Percentiles rank a stretch among this genome's conserved stretches.
phyloP scores from a whole-genome alignment of 2,113 vertebrate genomes.

The Amphiprion ocellaris region DNA sequence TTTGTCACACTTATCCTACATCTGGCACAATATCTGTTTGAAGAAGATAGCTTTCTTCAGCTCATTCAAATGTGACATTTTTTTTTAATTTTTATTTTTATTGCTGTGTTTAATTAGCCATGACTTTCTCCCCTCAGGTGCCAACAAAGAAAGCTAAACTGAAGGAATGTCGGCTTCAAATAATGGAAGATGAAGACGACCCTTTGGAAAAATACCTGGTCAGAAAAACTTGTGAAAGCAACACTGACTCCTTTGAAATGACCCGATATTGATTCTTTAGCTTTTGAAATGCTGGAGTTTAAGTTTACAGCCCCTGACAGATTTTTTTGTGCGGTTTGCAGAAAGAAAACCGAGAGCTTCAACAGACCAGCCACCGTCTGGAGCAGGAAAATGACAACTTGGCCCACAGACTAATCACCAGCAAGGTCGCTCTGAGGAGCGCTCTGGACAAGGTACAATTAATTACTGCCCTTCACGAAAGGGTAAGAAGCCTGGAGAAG shows the following conservation, averaged over 20 bases:
- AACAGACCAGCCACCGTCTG: conserved; percentile 93
- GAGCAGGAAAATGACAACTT: conserved; percentile 97
- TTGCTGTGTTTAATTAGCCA: conserved; percentile 18
- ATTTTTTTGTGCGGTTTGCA: conserved; percentile 77
- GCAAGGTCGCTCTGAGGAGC: conserved; percentile 93
- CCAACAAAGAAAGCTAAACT: conserved; percentile 91
- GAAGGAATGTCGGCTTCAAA: conserved; percentile 88
- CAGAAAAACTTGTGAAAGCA: conserved; percentile 31
- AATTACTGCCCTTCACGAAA: conserved; percentile 2
- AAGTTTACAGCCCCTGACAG: neutral
- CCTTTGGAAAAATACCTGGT: conserved; percentile 93
- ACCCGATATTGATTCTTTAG: neutral
- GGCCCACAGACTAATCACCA: conserved; percentile 92
- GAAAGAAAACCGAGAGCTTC: conserved; percentile 92
- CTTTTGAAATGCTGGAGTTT: neutral
- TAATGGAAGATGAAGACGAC: conserved; percentile 82
- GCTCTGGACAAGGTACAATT: conserved; percentile 91
- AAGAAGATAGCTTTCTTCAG: conserved; percentile 44
- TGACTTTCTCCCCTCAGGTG: conserved; percentile 80
- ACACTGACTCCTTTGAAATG: neutral
- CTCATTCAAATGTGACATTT: conserved; percentile 42
- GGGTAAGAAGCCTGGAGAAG: neutral
- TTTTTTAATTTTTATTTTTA: neutral
- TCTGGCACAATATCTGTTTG: conserved; percentile 50
- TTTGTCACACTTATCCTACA: conserved; percentile 41